phyloP scores from a whole-genome alignment of 2,113 vertebrate species.

The Montifringilla adamsi region DNA sequence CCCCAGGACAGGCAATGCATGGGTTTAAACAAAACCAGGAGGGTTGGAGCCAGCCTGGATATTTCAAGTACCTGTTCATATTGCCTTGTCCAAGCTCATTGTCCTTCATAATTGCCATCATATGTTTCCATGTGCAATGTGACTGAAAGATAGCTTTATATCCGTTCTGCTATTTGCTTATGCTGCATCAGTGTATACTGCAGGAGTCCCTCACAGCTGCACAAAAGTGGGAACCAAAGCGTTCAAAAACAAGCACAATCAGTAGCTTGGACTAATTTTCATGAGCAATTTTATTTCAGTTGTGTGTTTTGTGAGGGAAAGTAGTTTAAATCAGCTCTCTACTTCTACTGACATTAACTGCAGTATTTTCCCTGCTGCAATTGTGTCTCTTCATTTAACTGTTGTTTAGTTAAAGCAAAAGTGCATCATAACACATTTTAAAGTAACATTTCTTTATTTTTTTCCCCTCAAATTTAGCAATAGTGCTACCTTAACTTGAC shows the following conservation, averaged over 20 bases:
- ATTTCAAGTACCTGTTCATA: constrained; percentile 23
- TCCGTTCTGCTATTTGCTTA: neutral
- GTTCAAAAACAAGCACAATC: neutral
- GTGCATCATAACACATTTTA: neutral
- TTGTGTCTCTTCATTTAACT: neutral
- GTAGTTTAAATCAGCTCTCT: neutral
- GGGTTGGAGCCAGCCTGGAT: neutral
- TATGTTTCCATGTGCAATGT: neutral
- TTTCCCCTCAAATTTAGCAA: neutral
- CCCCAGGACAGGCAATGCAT: neutral
- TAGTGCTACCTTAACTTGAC: neutral
- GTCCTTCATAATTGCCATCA: constrained; percentile 31
- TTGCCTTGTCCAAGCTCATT: constrained; percentile 28
- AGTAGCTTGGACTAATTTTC: neutral
- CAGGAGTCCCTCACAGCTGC: neutral
- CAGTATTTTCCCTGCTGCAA: neutral
- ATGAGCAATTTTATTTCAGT: neutral
- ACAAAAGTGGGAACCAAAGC: neutral
- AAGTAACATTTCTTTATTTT: neutral
- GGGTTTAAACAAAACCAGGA: constrained; percentile 30
- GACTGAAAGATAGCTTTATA: constrained; percentile 12
- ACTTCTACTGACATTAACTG: neutral
- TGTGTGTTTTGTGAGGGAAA: neutral
- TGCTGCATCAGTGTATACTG: neutral
- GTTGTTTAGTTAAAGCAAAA: neutral